Evolutionary conservation across 1,140 invertebrate species (phyloP), one percentile per base, ranked within the genome.

Genomic region (Brachionus rubens): DNA sequence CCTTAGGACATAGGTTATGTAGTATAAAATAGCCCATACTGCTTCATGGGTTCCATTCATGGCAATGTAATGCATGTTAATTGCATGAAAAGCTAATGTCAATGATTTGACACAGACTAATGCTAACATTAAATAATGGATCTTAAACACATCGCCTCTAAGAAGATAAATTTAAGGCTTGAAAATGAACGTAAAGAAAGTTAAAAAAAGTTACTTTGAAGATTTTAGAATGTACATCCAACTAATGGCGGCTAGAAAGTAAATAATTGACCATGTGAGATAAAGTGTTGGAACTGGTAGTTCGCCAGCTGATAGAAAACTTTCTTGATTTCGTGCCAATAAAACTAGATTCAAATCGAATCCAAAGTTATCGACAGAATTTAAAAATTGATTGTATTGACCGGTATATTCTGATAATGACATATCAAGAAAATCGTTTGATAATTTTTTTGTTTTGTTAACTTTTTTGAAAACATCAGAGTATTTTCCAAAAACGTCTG

Each of bases 21-120:
- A 98, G 83, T 91, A 98, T 0, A 98, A 83, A 78, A 98, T 92
- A 10, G 96, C 96, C 95, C 96, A 98, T 3, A 94, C 91, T 56
- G 95, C 93, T 24, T 96, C 90, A 82, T 97, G 94, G 78, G 92
- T 91, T 12, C 96, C 96, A 79, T 91, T 89, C n/a, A 89, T 90
- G 83, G 94, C 89, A 81, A 98, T 97, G 81, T 94, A 97, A 82
- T 98, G 92, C 82, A 91, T 98, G 85, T 99, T 98, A 21, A 98
- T 85, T n/a, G 92, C 93, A 83, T 98, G 96, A 82, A 98, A 97
- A 40, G 96, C 88, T 46, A 98, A 83, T 0, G 94, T 95, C 9
- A 97, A 81, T 0, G 93, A 91, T 83, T 98, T 98, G 6, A 98
- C 84, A 80, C 91, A 94, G 1, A 98, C 91, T 54, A 99, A 86